These are phyloP conservation scores for Anolis carolinensis DNA, from an alignment of 2,113 vertebrate species.

Conservation along the genomic window DNA sequence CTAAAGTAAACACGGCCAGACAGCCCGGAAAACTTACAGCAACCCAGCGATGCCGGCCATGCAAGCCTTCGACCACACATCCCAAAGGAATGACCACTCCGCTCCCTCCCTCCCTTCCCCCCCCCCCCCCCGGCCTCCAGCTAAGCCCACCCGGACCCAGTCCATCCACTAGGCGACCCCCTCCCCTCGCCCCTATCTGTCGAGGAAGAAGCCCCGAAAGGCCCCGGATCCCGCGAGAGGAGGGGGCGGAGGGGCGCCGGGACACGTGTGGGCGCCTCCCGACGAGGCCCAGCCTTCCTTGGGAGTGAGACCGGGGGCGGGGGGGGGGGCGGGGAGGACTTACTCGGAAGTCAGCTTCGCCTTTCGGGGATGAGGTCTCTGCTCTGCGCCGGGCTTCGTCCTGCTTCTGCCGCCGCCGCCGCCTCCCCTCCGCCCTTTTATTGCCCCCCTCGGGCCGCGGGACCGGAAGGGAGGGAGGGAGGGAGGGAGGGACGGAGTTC, in stretches of 20 bases:
- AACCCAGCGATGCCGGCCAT: no score
- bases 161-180: no score
- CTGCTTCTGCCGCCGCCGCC: no score
- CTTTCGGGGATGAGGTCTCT: neutral
- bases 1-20: no score
- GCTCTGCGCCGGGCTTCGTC: neutral
- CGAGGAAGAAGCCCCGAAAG: neutral
- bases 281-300: neutral
- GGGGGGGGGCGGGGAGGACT: neutral
- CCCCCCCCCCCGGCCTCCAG: no score
- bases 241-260: neutral
- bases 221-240: accelerated
- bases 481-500: no score
- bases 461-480: constrained; percentile 19
- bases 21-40: no score
- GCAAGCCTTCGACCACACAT: no score
- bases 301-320: neutral
- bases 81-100: no score
- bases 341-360: neutral
- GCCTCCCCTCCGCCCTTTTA: neutral
- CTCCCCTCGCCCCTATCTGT: no score
- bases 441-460: neutral
- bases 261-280: neutral
- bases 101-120: no score
- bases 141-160: no score